phyloP scores from a whole-genome alignment of 2,113 vertebrate species.

The Siphamia tubifer region DNA sequence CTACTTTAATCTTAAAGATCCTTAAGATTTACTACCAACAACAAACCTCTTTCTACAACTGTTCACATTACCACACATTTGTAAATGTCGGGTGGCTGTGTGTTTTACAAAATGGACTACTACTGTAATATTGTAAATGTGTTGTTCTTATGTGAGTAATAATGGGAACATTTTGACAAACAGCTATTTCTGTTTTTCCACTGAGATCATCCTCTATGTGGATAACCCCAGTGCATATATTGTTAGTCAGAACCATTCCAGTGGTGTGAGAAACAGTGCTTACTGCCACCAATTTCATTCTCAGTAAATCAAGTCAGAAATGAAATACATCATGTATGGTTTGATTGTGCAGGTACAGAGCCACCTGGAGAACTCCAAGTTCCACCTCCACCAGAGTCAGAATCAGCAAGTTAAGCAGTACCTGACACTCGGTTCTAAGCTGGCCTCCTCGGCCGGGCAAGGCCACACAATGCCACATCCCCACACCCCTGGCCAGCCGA shows the following conservation, averaged over 20 bases:
- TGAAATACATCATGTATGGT: not conserved
- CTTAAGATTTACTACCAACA: too few species aligned
- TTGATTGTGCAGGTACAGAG: slow-evolving; percentile 83
- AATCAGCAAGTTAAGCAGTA: slow-evolving; percentile 91
- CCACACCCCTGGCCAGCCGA: slow-evolving; percentile 71
- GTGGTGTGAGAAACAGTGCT: not conserved
- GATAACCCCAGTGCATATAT: not conserved
- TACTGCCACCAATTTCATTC: not conserved
- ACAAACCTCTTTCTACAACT: too few species aligned
- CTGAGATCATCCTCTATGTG: not conserved
- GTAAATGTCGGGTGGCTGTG: not conserved
- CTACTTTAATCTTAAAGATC: too few species aligned
- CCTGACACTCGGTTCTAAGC: slow-evolving; percentile 87
- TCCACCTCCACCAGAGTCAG: slow-evolving; percentile 87
- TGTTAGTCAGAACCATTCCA: slow-evolving; percentile 2
- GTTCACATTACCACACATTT: not conserved
- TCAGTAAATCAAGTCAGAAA: not conserved
- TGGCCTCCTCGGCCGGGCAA: slow-evolving; percentile 79
- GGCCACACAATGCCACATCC: slow-evolving; percentile 75
- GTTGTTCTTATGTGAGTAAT: not conserved
- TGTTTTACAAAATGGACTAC: not conserved
- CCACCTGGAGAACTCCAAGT: slow-evolving; percentile 90
- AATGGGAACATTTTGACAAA: not conserved
- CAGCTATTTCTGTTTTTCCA: not conserved
- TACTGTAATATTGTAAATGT: not conserved